phyloP scores from a whole-genome alignment of 1,140 invertebrate genomes.

The Sitobion miscanthi region DNA sequence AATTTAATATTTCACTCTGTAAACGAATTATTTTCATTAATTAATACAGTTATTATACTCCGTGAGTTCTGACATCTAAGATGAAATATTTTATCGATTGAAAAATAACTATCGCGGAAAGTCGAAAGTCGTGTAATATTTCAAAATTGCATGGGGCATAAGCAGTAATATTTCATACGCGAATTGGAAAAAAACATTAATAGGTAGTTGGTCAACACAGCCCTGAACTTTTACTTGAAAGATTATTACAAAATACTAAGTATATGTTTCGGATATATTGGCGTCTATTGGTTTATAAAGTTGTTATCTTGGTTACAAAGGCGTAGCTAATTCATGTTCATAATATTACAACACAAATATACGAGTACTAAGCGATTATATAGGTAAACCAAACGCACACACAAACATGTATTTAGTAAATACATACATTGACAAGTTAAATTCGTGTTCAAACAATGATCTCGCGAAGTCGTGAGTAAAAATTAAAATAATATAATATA shows the following conservation, averaged over 20 bases:
- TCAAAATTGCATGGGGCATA: background rate
- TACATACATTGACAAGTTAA: background rate
- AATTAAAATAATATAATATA: background rate
- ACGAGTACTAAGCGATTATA: background rate
- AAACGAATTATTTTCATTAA: background rate
- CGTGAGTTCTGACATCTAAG: background rate
- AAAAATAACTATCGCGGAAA: background rate
- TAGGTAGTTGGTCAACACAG: constrained; percentile 35
- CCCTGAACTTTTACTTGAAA: constrained; percentile 47
- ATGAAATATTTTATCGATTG: background rate
- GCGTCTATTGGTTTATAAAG: constrained; percentile 42
- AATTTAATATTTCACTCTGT: background rate
- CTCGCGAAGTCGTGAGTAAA: background rate
- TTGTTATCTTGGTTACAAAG: constrained; percentile 47
- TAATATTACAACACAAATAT: constrained; percentile 31
- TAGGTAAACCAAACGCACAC: background rate
- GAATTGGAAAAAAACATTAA: background rate
- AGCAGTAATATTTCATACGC: background rate
- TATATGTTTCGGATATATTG: constrained; percentile 42
- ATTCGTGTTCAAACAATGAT: constrained; percentile 8
- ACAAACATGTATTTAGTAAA: background rate
- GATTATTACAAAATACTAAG: constrained; percentile 43
- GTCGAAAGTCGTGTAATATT: background rate
- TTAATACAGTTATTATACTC: background rate
- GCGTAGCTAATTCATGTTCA: constrained; percentile 45